Evolutionary conservation across 2,113 vertebrate species (phyloP).

Genomic region (Caranx ignobilis): DNA sequence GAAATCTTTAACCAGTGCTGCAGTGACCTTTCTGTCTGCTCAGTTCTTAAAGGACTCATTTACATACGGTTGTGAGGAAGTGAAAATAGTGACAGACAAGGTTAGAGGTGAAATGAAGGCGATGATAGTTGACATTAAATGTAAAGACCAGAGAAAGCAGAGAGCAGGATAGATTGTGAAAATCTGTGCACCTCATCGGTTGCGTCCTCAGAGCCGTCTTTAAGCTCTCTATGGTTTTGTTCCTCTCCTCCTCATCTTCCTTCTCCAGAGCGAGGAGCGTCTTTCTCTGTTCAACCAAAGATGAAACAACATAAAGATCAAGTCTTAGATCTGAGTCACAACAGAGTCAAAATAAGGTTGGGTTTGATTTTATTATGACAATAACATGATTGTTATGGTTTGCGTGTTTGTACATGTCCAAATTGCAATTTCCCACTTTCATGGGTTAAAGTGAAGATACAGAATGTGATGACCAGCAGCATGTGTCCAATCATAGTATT

Average conservation of each 20-base stretch:
- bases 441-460: not conserved
- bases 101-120: slow-evolving; percentile 28
- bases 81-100: slow-evolving; percentile 14
- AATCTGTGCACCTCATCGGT: slow-evolving; percentile 91
- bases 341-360: not conserved
- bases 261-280: slow-evolving; percentile 95
- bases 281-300: slow-evolving; percentile 87
- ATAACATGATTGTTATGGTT: not conserved
- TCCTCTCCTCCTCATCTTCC: slow-evolving; percentile 97
- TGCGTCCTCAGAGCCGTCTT: slow-evolving; percentile 98
- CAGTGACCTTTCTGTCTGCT: slow-evolving; percentile 36
- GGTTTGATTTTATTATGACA: not conserved
- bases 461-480: not conserved
- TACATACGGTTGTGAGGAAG: slow-evolving; percentile 19
- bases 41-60: slow-evolving; percentile 40
- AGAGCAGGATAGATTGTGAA: not conserved
- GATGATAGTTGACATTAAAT: slow-evolving; percentile 20
- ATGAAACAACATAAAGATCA: slow-evolving; percentile 21
- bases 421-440: not conserved
- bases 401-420: too few relatives aligned
- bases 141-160: not conserved
- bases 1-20: not conserved
- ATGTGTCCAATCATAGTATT: not conserved
- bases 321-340: not conserved
- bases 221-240: slow-evolving; percentile 97